Conservation (phyloP, 2,113 vertebrate genomes). For the Picathartes gymnocephalus region DNA sequence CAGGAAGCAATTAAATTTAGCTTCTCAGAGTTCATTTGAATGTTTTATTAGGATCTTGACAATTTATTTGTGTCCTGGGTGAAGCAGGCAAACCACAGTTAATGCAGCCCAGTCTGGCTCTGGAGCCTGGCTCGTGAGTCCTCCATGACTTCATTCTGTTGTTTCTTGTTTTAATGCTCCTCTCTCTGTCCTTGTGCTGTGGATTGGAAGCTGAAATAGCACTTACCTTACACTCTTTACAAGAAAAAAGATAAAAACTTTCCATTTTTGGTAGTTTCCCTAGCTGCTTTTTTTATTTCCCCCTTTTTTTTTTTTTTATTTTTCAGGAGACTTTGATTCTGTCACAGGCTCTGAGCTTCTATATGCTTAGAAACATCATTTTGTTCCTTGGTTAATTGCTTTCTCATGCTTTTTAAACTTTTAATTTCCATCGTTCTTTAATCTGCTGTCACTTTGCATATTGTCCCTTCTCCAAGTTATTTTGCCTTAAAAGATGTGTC, state of each 20-base stretch:
- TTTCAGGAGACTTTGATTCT: neutral
- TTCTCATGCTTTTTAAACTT: conserved; percentile 51
- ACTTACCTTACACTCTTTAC: neutral
- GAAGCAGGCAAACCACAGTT: neutral
- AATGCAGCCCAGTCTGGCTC: neutral
- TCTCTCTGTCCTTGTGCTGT: neutral
- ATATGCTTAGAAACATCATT: neutral
- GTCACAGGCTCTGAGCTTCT: neutral
- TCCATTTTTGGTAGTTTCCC: neutral
- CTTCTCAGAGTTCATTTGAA: neutral
- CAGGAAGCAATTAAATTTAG: neutral
- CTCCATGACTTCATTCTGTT: neutral
- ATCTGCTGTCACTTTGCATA: conserved; percentile 28
- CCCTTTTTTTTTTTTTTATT: neutral
- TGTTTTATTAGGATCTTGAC: neutral
- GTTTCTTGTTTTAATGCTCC: neutral
- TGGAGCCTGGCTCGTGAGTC: neutral
- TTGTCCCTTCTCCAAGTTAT: conserved; percentile 20
- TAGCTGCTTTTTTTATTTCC: neutral
- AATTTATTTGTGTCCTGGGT: neutral
- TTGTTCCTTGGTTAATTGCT: conserved; percentile 47
- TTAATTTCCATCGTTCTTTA: conserved; percentile 42
- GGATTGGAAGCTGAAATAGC: neutral
- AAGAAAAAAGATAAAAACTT: neutral
- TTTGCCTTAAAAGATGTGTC: neutral